These are phyloP conservation scores for Drosophila kurseongensis DNA, from an alignment of 1,140 invertebrate genomes.

Conservation along the genomic window DNA sequence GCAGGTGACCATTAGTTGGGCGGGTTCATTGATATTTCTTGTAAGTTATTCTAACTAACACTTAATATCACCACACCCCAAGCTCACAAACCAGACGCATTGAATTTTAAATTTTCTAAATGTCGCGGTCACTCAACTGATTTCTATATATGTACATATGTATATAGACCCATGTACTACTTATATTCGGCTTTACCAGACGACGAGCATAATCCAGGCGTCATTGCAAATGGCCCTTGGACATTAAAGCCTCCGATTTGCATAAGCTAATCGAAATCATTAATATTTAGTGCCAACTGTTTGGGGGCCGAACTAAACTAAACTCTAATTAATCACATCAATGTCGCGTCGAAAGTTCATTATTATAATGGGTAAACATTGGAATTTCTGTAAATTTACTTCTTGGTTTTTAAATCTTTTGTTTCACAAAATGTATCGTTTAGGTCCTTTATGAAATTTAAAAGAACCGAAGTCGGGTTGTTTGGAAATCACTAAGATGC, in stretches of 20 bases:
- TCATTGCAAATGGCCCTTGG: constrained; percentile 27
- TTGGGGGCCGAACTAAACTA: constrained; percentile 22
- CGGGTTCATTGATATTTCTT: neutral
- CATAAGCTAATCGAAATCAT: constrained; percentile 42
- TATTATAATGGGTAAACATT: neutral
- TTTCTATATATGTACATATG: constrained; percentile 10
- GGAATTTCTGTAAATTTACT: neutral
- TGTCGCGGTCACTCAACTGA: constrained; percentile 52
- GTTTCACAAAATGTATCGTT: no score
- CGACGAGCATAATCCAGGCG: constrained; percentile 40
- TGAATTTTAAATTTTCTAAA: constrained; percentile 59
- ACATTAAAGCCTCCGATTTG: constrained; percentile 14
- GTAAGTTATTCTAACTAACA: constrained; percentile 1
- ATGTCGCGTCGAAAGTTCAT: constrained; percentile 11
- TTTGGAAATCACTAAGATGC: no score
- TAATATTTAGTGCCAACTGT: constrained; percentile 18
- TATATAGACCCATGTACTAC: constrained; percentile 1
- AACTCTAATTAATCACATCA: constrained; percentile 18
- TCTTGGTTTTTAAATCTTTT: no score
- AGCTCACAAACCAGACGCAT: constrained; percentile 25
- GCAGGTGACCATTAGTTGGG: constrained; percentile 7
- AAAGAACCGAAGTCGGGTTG: no score
- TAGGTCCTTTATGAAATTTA: neutral
- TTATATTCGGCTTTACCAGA: constrained; percentile 22
- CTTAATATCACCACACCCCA: neutral